These are phyloP conservation scores for Labroides dimidiatus DNA, from an alignment of 2,797 vertebrate species.

Conservation along the genomic window DNA sequence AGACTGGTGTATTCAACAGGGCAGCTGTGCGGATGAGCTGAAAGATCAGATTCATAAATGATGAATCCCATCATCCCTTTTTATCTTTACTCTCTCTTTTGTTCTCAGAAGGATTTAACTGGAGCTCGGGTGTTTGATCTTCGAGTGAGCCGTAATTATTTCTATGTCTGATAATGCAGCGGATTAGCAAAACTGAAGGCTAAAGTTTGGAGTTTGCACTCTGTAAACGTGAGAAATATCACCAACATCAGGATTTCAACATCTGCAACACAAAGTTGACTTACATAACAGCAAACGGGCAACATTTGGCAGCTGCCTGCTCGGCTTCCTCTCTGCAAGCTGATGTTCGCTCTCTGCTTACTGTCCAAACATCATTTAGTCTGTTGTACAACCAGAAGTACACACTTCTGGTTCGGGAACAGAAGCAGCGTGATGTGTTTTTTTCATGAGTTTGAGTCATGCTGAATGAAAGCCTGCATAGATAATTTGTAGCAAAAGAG, in stretches of 20 bases:
- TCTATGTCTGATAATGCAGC: neutral
- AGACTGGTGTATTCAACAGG: slow-evolving; percentile 45
- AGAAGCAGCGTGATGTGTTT: neutral
- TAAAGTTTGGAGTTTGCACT: too few species aligned
- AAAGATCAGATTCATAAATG: slow-evolving; percentile 43
- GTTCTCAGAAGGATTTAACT: slow-evolving; percentile 10
- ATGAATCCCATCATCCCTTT: slow-evolving; percentile 17
- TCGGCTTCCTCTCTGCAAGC: neutral
- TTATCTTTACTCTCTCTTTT: slow-evolving; percentile 28
- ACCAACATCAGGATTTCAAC: too few species aligned
- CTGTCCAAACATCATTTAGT: neutral
- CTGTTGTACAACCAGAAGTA: neutral
- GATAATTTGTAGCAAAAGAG: too few species aligned
- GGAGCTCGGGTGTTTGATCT: slow-evolving; percentile 27
- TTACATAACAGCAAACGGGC: neutral
- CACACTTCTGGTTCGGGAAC: too few species aligned
- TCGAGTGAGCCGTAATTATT: slow-evolving; percentile 12
- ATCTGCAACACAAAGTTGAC: neutral
- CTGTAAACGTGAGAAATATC: too few species aligned
- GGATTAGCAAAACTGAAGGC: too few species aligned
- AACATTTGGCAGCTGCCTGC: neutral
- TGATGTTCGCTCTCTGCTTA: neutral
- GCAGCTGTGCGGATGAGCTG: slow-evolving; percentile 44
- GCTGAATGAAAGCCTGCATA: too few species aligned
- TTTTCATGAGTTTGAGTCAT: neutral